Evolutionary conservation across 2,797 vertebrate species (phyloP).

Genomic region (Sarcoramphus papa): DNA sequence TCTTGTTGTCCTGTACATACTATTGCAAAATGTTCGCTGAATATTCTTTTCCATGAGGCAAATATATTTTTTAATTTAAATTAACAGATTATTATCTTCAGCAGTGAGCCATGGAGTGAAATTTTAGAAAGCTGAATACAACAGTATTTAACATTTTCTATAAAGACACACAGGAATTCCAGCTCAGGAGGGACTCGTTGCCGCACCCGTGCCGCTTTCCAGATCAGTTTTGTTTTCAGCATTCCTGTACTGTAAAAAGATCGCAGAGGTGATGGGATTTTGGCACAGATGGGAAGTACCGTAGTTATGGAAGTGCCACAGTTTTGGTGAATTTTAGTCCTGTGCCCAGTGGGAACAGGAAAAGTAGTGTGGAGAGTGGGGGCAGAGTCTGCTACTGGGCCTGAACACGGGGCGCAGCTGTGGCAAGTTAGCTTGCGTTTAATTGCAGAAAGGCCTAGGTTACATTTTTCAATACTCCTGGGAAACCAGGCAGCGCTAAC

Average conservation of each 20-base stretch:
- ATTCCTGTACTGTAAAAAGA: not conserved
- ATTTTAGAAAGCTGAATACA: not conserved
- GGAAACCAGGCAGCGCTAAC: not conserved
- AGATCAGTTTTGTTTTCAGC: not conserved
- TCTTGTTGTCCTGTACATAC: not conserved
- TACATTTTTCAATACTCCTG: not conserved
- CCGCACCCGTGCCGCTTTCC: not conserved
- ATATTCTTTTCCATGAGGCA: not conserved
- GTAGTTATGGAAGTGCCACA: not conserved
- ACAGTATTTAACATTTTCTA: not conserved
- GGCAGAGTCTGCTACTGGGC: not conserved
- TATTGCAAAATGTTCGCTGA: not conserved
- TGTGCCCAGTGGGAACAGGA: not conserved
- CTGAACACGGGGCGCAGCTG: not conserved
- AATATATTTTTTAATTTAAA: not conserved
- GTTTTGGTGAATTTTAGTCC: not conserved
- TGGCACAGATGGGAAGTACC: not conserved
- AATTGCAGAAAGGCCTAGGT: not conserved
- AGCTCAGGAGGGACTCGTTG: not conserved
- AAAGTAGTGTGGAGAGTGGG: not conserved
- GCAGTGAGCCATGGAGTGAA: not conserved
- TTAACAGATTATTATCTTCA: not conserved
- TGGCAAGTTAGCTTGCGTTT: not conserved
- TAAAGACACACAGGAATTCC: not conserved
- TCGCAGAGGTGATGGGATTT: not conserved